Evolutionary conservation across 2,888 invertebrate genomes (phyloP).

Genomic region (Dorcus hopei): DNA sequence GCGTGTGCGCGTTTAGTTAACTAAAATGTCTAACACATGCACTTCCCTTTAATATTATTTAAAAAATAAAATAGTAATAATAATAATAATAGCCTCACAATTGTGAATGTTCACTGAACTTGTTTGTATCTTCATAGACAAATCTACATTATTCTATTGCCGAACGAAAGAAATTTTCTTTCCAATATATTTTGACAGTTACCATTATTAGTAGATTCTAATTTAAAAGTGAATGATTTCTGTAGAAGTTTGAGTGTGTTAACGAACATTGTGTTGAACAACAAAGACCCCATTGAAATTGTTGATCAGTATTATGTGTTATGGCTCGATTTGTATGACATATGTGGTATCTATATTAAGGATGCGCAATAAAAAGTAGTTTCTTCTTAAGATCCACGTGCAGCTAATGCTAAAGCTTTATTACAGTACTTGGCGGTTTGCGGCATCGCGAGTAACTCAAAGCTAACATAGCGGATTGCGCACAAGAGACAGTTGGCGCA

Average conservation of each 20-base stretch:
- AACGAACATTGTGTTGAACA: too few species aligned
- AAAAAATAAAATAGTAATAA: too few species aligned
- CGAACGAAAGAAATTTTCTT: not conserved
- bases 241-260: too few species aligned
- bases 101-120: too few species aligned
- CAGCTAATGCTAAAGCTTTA: conserved; percentile 18
- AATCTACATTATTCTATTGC: too few species aligned
- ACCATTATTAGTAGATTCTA: conserved; percentile 1
- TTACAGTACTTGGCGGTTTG: conserved; percentile 17
- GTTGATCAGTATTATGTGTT: not conserved
- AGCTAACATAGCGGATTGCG: conserved; percentile 13
- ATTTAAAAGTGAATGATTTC: too few species aligned
- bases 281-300: not conserved
- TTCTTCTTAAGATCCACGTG: conserved; percentile 10
- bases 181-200: not conserved
- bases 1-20: conserved; percentile 8
- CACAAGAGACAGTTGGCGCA: conserved; percentile 17
- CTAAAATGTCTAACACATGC: conserved; percentile 8
- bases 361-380: conserved; percentile 11
- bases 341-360: conserved; percentile 3
- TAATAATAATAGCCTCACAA: too few species aligned
- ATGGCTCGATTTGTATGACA: conserved; percentile 1
- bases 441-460: conserved; percentile 13
- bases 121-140: too few species aligned
- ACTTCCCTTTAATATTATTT: not conserved